phyloP scores from a whole-genome alignment of 2,888 invertebrate species.

The Podabrus alpinus region DNA sequence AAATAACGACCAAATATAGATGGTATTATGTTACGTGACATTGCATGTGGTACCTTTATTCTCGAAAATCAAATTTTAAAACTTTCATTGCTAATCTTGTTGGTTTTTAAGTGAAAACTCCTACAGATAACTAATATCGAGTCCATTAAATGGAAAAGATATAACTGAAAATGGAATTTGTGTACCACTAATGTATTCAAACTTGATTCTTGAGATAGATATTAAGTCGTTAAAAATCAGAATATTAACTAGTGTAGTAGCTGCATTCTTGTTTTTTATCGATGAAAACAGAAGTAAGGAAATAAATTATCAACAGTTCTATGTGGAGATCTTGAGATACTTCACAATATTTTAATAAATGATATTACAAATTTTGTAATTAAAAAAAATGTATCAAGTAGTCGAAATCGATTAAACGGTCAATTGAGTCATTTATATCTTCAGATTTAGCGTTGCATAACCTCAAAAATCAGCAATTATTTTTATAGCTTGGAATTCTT shows the following conservation, averaged over 20 bases:
- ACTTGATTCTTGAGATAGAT: slow-evolving; percentile 12
- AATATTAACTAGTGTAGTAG: slow-evolving; percentile 10
- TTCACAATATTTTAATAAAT: background rate
- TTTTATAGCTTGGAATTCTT: background rate
- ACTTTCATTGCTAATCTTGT: background rate
- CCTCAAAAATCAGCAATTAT: background rate
- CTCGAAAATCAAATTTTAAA: background rate
- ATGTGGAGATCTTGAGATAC: slow-evolving; percentile 2
- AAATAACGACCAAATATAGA: background rate
- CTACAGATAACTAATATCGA: background rate
- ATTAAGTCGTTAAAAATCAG: slow-evolving; percentile 15
- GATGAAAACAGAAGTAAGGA: slow-evolving; percentile 6
- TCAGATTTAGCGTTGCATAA: background rate
- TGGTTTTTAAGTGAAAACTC: background rate
- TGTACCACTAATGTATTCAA: slow-evolving; percentile 14
- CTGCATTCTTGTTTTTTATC: background rate
- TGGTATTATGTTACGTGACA: background rate
- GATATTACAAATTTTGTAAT: slow-evolving; percentile 1
- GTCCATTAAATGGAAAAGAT: slow-evolving; percentile 10
- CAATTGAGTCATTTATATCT: background rate
- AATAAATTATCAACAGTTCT: slow-evolving; percentile 6
- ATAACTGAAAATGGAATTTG: slow-evolving; percentile 14
- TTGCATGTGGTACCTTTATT: background rate
- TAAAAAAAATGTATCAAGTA: background rate
- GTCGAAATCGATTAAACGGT: background rate